Evolutionary conservation across 2,113 vertebrate genomes (phyloP).

Genomic region (Cricetomys ansorgei): DNA sequence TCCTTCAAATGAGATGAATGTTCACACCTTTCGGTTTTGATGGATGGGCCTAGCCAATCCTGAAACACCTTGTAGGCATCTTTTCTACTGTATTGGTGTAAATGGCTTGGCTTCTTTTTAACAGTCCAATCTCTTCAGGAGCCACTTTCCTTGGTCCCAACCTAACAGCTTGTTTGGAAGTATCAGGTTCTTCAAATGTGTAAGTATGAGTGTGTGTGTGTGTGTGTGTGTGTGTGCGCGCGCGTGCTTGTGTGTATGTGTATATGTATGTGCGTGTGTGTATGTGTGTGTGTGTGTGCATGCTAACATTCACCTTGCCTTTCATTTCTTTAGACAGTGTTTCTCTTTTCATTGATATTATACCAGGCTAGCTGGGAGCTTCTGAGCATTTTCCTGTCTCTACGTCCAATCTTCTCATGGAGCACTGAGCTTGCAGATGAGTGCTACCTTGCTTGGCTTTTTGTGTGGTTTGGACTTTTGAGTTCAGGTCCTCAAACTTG

Average conservation of each 20-base stretch:
- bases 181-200: not conserved
- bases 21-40: not conserved
- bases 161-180: not conserved
- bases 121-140: not conserved
- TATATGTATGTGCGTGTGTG: too few species aligned
- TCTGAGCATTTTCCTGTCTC: not conserved
- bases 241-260: too few species aligned
- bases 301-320: not conserved
- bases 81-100: not conserved
- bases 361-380: too few species aligned
- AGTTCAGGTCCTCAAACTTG: not conserved
- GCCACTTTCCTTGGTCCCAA: not conserved
- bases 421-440: not conserved
- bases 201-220: not conserved
- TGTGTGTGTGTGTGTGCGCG: too few species aligned
- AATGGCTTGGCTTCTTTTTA: not conserved
- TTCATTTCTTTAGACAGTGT: not conserved
- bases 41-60: not conserved
- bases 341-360: too few species aligned
- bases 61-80: not conserved
- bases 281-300: too few species aligned
- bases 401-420: not conserved
- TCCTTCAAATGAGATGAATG: not conserved
- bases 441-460: too few species aligned
- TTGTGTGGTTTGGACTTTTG: not conserved